phyloP scores from a whole-genome alignment of 2,888 invertebrate species.

The Eugnorisma glareosa region DNA sequence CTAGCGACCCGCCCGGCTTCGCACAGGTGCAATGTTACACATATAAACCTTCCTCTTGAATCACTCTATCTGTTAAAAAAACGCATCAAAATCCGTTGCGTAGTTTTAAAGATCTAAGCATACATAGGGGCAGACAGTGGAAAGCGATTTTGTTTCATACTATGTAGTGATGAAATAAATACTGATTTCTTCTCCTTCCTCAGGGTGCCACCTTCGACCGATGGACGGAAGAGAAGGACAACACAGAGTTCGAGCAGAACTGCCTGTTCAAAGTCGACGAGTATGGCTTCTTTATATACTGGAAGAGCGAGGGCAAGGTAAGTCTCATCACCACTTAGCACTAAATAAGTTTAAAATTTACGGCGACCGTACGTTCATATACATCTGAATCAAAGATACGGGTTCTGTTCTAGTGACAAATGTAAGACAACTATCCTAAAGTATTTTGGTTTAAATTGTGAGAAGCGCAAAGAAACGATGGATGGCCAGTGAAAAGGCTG shows the following conservation, averaged over 20 bases:
- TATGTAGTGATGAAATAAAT: no score
- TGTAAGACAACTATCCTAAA: background rate
- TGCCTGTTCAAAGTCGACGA: constrained; percentile 98
- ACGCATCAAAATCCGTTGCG: no score
- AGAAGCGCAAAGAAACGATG: background rate
- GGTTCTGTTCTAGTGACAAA: background rate
- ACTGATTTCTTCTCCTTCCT: constrained; percentile 18
- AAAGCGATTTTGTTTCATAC: no score
- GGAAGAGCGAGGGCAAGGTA: constrained; percentile 99
- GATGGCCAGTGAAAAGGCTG: no score
- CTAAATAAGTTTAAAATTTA: constrained; percentile 5
- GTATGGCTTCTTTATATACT: constrained; percentile 99
- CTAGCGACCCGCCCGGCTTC: no score
- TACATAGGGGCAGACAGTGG: no score
- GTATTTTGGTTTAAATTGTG: background rate
- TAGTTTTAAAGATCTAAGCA: no score
- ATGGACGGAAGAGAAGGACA: constrained; percentile 99
- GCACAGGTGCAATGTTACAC: no score
- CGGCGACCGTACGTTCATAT: background rate
- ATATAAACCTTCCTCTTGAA: no score
- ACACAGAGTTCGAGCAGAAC: constrained; percentile 96
- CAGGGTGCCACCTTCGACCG: constrained; percentile 97
- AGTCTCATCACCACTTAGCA: constrained; percentile 66
- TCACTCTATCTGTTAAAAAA: no score
- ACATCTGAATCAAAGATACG: background rate